Evolutionary conservation across 2,797 vertebrate species (phyloP), one percentile per base, ranked within the genome.

Genomic region (Macropodus opercularis): DNA sequence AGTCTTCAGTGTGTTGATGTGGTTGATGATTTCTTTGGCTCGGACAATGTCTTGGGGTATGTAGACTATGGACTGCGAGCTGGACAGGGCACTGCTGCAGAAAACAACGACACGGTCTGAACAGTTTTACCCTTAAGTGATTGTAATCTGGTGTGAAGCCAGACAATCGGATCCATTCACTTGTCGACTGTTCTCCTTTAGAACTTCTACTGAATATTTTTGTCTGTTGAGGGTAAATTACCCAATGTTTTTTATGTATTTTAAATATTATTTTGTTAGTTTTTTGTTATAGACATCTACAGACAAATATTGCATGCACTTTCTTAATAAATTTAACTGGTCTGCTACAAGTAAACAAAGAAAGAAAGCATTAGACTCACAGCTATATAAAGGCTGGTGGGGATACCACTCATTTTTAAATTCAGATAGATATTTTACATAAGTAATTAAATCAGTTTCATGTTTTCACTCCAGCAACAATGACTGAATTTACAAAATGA

Each of bases 1-100:
- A 1, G 97, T 98, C 91, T 97, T 98, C 80, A 99, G 89, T 1
- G 96, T 98, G 88, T 97, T 98, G 90, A 99, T 95, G 79, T 98
- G 96, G 47, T 94, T 93, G 42, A 98, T 98, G 68, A 99, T 97
- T 90, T 99, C 98, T 92, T 98, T 98, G 85, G 98, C 98, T 70
- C 94, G 91, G 69, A 95, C 48, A 1, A 98, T 91, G 67, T 99
- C 98, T 87, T 98, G 95, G 2, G 97, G 95, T 67, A 96, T 93
- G 89, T 95, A 98, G 88, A 96, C 91, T 68, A 98, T 95, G 75
- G 98, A 98, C 91, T 97, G 96, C 29, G 95, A 95, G 85, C 93
- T 90, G 80, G 95, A 93, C 35, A 94, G 86, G 5, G 95, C 92
- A 55, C 95, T 96, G 86, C 89, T 89, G 72, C n/a, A 61, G 43